phyloP scores from a whole-genome alignment of 1,140 invertebrate genomes.

The Polypedilum pembai region DNA sequence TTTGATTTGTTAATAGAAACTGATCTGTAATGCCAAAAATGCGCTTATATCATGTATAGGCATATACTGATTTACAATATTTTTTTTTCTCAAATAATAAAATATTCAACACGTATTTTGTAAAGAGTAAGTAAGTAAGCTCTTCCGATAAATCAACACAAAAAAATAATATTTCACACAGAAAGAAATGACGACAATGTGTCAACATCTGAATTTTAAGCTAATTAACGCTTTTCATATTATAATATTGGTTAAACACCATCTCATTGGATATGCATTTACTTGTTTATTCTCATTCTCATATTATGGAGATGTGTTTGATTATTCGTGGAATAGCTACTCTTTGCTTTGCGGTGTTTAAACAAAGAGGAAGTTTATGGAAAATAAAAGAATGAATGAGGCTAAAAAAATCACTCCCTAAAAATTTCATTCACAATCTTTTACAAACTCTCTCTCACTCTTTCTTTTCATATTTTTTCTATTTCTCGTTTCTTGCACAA shows the following conservation, averaged over 20 bases:
- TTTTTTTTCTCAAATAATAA: too few species aligned
- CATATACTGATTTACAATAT: too few species aligned
- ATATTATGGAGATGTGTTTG: too few species aligned
- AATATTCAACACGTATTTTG: too few species aligned
- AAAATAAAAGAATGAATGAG: neutral
- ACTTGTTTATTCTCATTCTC: neutral
- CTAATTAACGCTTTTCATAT: slow-evolving; percentile 28
- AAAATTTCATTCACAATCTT: too few species aligned
- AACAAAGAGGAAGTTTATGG: neutral
- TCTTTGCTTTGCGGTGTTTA: neutral
- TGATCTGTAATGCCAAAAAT: too few species aligned
- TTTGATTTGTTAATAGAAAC: too few species aligned
- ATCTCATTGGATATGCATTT: neutral
- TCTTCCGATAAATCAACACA: slow-evolving; percentile 18
- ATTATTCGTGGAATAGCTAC: neutral
- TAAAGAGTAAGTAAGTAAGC: neutral
- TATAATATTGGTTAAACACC: slow-evolving; percentile 6
- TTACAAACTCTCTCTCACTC: neutral
- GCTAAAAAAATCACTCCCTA: too few species aligned
- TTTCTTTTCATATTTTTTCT: too few species aligned
- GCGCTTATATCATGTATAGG: too few species aligned
- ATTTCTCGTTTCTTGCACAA: neutral
- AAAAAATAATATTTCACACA: slow-evolving; percentile 23
- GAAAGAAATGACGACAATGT: slow-evolving; percentile 8
- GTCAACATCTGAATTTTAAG: slow-evolving; percentile 24